phyloP scores from a whole-genome alignment of 2,888 invertebrate genomes.

The Pterobdella sp. region DNA sequence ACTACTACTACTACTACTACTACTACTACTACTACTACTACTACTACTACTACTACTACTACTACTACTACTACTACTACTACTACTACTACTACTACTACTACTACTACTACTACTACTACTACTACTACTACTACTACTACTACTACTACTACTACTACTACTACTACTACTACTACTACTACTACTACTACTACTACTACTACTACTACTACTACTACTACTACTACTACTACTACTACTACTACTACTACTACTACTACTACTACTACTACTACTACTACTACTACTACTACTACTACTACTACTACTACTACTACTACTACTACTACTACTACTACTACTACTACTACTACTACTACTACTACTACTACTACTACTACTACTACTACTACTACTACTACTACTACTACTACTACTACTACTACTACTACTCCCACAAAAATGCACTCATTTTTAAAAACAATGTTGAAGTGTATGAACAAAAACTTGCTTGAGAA shows the following conservation, averaged over 20 bases:
- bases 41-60: constrained; percentile 12
- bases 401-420: too few species aligned
- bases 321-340: too few species aligned
- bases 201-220: not conserved
- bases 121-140: constrained; percentile 2
- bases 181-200: constrained; percentile 10
- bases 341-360: too few species aligned
- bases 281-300: too few species aligned
- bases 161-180: constrained; percentile 12
- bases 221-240: not conserved
- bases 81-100: constrained; percentile 10
- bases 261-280: too few species aligned
- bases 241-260: not conserved
- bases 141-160: constrained; percentile 11
- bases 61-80: constrained; percentile 2
- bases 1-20: constrained; percentile 1
- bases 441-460: too few species aligned
- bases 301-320: too few species aligned
- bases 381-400: too few species aligned
- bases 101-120: constrained; percentile 14
- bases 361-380: too few species aligned
- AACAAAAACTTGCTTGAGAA: too few species aligned
- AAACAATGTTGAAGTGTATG: too few species aligned
- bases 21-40: constrained; percentile 11
- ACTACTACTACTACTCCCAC: too few species aligned